These are phyloP conservation scores for Dolichoris vasculosae DNA, from an alignment of 1,140 invertebrate genomes.

Conservation along the genomic window DNA sequence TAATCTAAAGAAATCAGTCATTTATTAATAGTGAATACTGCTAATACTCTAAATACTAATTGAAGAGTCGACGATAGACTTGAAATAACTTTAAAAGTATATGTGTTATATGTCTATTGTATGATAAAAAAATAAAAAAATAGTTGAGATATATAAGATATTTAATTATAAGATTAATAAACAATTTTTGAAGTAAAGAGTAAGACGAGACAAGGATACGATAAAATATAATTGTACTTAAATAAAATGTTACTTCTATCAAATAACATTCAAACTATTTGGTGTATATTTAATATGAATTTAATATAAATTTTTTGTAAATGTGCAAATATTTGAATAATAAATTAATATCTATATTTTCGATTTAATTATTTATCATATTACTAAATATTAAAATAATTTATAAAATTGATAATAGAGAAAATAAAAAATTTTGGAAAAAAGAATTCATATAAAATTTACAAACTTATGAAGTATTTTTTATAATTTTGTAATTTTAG, in stretches of 20 bases:
- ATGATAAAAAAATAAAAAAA: conserved; percentile 34
- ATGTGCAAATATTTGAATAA: neutral
- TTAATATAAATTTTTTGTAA: neutral
- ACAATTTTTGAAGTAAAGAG: neutral
- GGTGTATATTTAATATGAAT: too few species aligned
- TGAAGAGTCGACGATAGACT: conserved; percentile 75
- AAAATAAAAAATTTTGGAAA: too few species aligned
- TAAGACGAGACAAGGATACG: neutral
- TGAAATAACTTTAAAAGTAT: conserved; percentile 56
- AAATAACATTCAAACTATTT: neutral
- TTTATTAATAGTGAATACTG: conserved; percentile 54
- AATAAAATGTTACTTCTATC: neutral
- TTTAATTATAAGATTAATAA: conserved; percentile 11
- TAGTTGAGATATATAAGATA: neutral
- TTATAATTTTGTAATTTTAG: too few species aligned
- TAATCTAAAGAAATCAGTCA: conserved; percentile 57
- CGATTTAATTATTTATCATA: neutral
- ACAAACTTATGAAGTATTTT: too few species aligned
- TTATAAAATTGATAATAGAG: too few species aligned
- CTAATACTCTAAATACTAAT: conserved; percentile 65
- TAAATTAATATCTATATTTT: neutral
- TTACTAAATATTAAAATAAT: too few species aligned
- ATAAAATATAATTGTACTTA: neutral
- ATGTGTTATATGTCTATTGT: conserved; percentile 52
- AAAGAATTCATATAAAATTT: too few species aligned